Evolutionary conservation across 2,888 invertebrate species (phyloP), one percentile per base, ranked within the genome.

Genomic region (Bellardia pandia): DNA sequence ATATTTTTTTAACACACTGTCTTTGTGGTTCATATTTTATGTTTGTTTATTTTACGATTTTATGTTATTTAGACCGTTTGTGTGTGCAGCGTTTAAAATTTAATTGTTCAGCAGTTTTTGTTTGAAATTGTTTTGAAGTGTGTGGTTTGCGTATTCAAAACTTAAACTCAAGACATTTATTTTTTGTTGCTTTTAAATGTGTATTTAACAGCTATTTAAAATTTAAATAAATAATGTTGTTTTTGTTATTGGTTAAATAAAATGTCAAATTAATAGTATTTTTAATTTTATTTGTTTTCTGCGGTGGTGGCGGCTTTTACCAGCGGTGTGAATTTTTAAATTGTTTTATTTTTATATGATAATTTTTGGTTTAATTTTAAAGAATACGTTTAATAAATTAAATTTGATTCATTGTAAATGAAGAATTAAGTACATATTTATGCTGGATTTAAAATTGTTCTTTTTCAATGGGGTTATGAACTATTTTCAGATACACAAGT

Each of bases 191-290:
- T 37, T 14, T 40, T 16, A 62, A 53, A 51, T 71, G 51, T 40
- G 11, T 53, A 64, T 81, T 81, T 86, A 81, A 68, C 81, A 77
- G 66, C 80, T 72, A 23, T 81, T 76, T 45, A 45, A 45, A 45
- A 37, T 37, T 37, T 48, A 72, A 77, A 81, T 77, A 76, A 81
- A 76, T 76, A 71, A 64, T 81, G 48, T 66, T 72, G 58, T 68
- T 76, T 40, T 76, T 71, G 69, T 66, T 81, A 74, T 71, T 81
- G 51, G 71, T 72, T 72, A 60, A 85, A 80, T 72, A 60, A 85
- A 80, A 72, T 76, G 72, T 33, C 72, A 86, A 76, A 72, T 86
- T 81, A 42, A 81, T 77, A 58, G 76, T 37, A 37, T 72, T 48
- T 74, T 62, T 33, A 53, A 62, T 51, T 71, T 60, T 69, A 51